Percentiles rank a stretch among this genome's conserved stretches.
Evolutionary conservation across 1,140 invertebrate genomes (phyloP).

Genomic region (Schlechtendalia chinensis): DNA sequence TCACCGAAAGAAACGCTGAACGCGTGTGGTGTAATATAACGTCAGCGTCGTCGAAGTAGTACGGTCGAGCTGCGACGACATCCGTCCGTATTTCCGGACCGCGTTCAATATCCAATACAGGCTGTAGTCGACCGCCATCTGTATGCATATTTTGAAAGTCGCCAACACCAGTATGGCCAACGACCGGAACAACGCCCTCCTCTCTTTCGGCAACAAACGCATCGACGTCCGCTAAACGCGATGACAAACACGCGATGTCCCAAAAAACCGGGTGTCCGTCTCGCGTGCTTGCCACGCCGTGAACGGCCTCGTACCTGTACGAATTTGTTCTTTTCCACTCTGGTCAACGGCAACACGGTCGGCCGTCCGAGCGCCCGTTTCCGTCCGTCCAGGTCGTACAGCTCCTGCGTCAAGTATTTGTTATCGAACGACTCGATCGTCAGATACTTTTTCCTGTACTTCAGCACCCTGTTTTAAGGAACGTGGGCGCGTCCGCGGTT

Average conservation of each 20-base stretch:
- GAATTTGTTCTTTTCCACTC: slow-evolving; percentile 65
- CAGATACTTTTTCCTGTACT: slow-evolving; percentile 72
- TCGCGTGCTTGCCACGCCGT: too few species aligned
- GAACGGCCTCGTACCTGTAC: slow-evolving; percentile 60
- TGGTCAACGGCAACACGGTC: slow-evolving; percentile 69
- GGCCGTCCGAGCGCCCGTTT: slow-evolving; percentile 63
- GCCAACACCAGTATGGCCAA: slow-evolving; percentile 63
- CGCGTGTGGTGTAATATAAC: too few species aligned
- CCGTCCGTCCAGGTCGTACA: slow-evolving; percentile 68
- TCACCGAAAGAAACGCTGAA: too few species aligned
- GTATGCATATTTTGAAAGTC: slow-evolving; percentile 66
- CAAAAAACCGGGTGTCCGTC: too few species aligned
- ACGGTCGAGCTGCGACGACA: slow-evolving; percentile 50
- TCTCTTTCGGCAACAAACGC: slow-evolving; percentile 64
- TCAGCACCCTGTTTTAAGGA: slow-evolving; percentile 61
- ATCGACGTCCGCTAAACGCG: slow-evolving; percentile 63
- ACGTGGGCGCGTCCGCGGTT: too few species aligned
- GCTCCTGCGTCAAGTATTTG: slow-evolving; percentile 68
- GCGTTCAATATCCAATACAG: slow-evolving; percentile 71
- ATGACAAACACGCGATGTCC: too few species aligned
- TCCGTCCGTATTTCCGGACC: slow-evolving; percentile 66
- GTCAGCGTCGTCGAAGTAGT: too few species aligned
- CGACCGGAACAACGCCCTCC: slow-evolving; percentile 62
- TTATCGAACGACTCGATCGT: slow-evolving; percentile 73
- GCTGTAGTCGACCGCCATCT: slow-evolving; percentile 71